A percentile compares a stretch with the other conserved stretches of the same genome.
These are phyloP conservation scores for Sclerodermus sp. DNA, from an alignment of 2,888 invertebrate species.

Conservation along the genomic window DNA sequence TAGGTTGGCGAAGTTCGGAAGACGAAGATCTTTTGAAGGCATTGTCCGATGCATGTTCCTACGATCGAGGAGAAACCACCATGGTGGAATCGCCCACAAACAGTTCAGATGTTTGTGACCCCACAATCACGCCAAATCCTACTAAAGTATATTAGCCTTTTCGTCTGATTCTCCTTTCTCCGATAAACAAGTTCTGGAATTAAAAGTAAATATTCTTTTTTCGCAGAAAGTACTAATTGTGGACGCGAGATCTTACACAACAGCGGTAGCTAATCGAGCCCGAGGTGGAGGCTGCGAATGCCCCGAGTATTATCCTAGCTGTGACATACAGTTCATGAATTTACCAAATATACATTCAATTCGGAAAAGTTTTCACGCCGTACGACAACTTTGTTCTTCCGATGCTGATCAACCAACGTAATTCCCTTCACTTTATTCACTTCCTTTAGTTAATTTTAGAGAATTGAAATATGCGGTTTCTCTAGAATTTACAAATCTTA, in stretches of 20 bases:
- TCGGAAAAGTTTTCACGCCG: constrained; percentile 86
- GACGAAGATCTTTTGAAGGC: constrained; percentile 89
- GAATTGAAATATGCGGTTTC: not conserved
- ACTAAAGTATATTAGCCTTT: constrained; percentile 41
- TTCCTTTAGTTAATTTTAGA: not conserved
- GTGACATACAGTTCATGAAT: constrained; percentile 96
- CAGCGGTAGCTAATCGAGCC: constrained; percentile 94
- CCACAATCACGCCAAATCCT: constrained; percentile 33
- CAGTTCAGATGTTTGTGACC: constrained; percentile 40
- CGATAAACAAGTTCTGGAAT: too few relatives aligned
- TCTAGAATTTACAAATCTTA: not conserved
- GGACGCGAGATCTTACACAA: constrained; percentile 94
- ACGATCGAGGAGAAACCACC: constrained; percentile 64
- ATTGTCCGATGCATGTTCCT: constrained; percentile 78
- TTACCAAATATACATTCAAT: constrained; percentile 97
- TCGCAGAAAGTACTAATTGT: constrained; percentile 81
- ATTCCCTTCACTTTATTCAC: constrained; percentile 34
- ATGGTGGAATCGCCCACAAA: constrained; percentile 49
- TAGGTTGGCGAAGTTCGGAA: constrained; percentile 87
- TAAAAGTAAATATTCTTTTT: constrained; percentile 7
- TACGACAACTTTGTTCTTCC: constrained; percentile 78
- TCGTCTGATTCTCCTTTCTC: too few relatives aligned
- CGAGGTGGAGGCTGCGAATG: constrained; percentile 97
- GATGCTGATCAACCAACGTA: constrained; percentile 80
- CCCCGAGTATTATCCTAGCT: constrained; percentile 90